Conservation (phyloP, 1,140 invertebrate genomes). For the Ylistrum balloti region DNA sequence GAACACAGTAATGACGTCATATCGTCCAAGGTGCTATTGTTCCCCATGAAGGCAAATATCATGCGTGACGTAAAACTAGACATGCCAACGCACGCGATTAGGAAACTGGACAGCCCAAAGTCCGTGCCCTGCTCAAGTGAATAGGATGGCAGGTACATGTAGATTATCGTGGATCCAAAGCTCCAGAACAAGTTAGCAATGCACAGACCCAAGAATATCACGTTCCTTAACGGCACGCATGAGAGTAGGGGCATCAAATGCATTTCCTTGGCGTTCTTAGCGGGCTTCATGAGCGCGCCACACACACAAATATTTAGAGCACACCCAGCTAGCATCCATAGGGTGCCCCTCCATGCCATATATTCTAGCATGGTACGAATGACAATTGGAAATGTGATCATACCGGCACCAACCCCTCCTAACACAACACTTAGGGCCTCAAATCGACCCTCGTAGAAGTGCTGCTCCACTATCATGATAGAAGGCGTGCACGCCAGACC, state of each 20-base stretch:
- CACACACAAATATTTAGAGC: slow-evolving; percentile 94
- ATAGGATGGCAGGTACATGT: slow-evolving; percentile 79
- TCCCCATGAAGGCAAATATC: slow-evolving; percentile 80
- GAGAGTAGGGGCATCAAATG: slow-evolving; percentile 75
- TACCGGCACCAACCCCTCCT: slow-evolving; percentile 77
- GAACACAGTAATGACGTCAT: slow-evolving; percentile 77
- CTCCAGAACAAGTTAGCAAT: slow-evolving; percentile 81
- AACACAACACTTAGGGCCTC: slow-evolving; percentile 75
- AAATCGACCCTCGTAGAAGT: slow-evolving; percentile 74
- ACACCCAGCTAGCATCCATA: slow-evolving; percentile 91
- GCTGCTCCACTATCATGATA: slow-evolving; percentile 78
- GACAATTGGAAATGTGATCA: slow-evolving; percentile 76
- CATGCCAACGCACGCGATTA: slow-evolving; percentile 77
- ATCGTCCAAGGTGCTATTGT: slow-evolving; percentile 76
- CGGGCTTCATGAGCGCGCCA: slow-evolving; percentile 85
- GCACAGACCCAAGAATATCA: slow-evolving; percentile 78
- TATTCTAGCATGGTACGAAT: slow-evolving; percentile 74
- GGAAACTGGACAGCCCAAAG: slow-evolving; percentile 73
- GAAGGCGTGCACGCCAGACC: slow-evolving; percentile 78
- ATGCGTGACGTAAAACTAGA: slow-evolving; percentile 74
- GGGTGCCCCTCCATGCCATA: slow-evolving; percentile 92
- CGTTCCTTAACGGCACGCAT: slow-evolving; percentile 76
- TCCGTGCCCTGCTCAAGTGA: slow-evolving; percentile 73
- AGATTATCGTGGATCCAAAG: slow-evolving; percentile 79
- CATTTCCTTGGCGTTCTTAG: slow-evolving; percentile 68